Evolutionary conservation across 2,113 vertebrate species (phyloP).

Genomic region (Melanotaenia duboulayi): DNA sequence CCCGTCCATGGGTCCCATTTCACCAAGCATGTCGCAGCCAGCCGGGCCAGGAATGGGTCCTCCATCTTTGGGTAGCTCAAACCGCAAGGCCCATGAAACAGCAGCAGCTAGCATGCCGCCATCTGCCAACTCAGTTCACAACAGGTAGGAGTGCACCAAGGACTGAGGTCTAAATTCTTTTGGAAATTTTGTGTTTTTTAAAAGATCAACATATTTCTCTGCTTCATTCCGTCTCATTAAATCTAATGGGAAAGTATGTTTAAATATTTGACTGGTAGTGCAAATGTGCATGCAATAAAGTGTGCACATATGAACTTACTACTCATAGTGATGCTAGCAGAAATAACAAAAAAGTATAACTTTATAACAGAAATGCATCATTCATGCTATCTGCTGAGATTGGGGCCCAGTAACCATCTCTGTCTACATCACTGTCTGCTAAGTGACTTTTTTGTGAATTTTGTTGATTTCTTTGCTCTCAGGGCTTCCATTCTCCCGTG

Average conservation of each 20-base stretch:
- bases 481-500: conserved; percentile 48
- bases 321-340: neutral
- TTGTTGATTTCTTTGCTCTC: conserved; percentile 46
- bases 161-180: neutral
- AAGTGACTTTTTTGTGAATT: conserved; percentile 40
- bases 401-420: neutral
- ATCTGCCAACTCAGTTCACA: conserved; percentile 90
- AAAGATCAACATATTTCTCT: neutral
- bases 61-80: conserved; percentile 87
- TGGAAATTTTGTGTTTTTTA: neutral
- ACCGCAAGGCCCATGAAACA: conserved; percentile 93
- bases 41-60: conserved; percentile 95
- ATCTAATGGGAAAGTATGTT: no score
- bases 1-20: conserved; percentile 90
- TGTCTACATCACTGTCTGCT: conserved; percentile 6
- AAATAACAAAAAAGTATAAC: neutral
- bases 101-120: conserved; percentile 86
- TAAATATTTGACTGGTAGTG: no score
- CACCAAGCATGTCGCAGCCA: conserved; percentile 93
- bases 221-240: no score
- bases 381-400: conserved; percentile 1
- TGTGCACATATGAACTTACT: neutral
- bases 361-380: neutral
- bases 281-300: no score
- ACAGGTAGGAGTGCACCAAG: conserved; percentile 82